A percentile compares a stretch with the other conserved stretches of the same genome.
Evolutionary conservation across 2,888 invertebrate genomes (phyloP).

Genomic region (Drosophila cognata): DNA sequence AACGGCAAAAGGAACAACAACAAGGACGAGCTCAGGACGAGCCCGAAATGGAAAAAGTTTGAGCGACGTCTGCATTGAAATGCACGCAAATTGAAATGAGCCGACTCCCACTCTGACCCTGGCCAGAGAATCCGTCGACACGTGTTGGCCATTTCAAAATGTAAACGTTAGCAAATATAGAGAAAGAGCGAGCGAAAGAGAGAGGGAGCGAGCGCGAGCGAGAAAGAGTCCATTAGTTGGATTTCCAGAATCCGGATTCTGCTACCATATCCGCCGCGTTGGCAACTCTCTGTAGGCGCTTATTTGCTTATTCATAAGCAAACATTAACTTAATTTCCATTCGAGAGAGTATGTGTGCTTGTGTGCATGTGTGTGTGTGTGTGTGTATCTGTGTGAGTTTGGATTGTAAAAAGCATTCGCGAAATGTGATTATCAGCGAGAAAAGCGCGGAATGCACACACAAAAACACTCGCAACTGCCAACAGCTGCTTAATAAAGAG

Average conservation of each 20-base stretch:
- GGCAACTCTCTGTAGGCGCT: constrained; percentile 67
- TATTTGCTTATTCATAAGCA: constrained; percentile 84
- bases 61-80: constrained; percentile 69
- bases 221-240: constrained; percentile 64
- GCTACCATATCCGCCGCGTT: constrained; percentile 35
- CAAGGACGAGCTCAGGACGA: constrained; percentile 26
- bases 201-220: neutral
- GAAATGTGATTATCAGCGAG: constrained; percentile 76
- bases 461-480: constrained; percentile 33
- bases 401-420: constrained; percentile 69
- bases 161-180: constrained; percentile 58
- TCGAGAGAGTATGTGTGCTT: constrained; percentile 18
- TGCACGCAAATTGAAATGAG: constrained; percentile 78
- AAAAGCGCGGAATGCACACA: constrained; percentile 28
- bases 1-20: constrained; percentile 8
- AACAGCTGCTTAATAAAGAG: constrained; percentile 75
- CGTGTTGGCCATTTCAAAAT: constrained; percentile 82
- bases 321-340: constrained; percentile 84
- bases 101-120: constrained; percentile 14
- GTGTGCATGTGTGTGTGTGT: constrained; percentile 15
- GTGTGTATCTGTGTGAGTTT: constrained; percentile 26
- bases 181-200: neutral
- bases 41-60: constrained; percentile 74
- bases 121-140: constrained; percentile 51
- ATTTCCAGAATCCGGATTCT: constrained; percentile 32